Evolutionary conservation across 2,888 invertebrate genomes (phyloP).

Genomic region (Drosophila nr. perissopoda): DNA sequence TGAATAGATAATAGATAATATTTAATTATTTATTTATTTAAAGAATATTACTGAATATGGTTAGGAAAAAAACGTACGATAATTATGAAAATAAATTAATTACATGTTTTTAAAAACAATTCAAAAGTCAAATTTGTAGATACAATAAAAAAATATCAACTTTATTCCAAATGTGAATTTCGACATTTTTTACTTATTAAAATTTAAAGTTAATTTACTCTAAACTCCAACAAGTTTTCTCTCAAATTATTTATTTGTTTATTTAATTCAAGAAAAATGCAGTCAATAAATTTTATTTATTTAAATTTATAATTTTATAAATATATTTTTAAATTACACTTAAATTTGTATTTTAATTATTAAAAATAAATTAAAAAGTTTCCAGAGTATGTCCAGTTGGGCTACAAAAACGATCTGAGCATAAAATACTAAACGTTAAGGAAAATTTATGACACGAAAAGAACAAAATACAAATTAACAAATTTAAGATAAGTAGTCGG

Average conservation of each 20-base stretch:
- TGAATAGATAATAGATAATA: neutral
- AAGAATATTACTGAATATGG: neutral
- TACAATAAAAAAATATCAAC: too few relatives aligned
- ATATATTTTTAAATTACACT: neutral
- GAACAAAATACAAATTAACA: constrained; percentile 4
- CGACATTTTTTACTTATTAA: neutral
- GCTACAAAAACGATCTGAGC: neutral
- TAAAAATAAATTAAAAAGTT: too few relatives aligned
- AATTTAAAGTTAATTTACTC: neutral
- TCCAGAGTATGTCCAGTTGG: constrained; percentile 1
- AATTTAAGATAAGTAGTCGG: neutral
- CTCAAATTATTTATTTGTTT: neutral
- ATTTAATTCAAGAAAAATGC: neutral
- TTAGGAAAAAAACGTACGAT: too few relatives aligned
- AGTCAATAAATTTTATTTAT: too few relatives aligned
- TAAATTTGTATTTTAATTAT: neutral
- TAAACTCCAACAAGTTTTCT: neutral
- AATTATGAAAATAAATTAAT: too few relatives aligned
- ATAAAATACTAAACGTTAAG: neutral
- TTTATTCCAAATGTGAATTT: too few relatives aligned
- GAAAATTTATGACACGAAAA: constrained; percentile 2
- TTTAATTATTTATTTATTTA: neutral
- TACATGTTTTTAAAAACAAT: neutral
- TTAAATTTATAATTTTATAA: neutral
- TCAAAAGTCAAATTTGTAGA: neutral